Percentiles rank a stretch among this genome's conserved stretches.
These are phyloP conservation scores for Corythaeola cristata DNA, from an alignment of 2,113 vertebrate species.

Conservation along the genomic window DNA sequence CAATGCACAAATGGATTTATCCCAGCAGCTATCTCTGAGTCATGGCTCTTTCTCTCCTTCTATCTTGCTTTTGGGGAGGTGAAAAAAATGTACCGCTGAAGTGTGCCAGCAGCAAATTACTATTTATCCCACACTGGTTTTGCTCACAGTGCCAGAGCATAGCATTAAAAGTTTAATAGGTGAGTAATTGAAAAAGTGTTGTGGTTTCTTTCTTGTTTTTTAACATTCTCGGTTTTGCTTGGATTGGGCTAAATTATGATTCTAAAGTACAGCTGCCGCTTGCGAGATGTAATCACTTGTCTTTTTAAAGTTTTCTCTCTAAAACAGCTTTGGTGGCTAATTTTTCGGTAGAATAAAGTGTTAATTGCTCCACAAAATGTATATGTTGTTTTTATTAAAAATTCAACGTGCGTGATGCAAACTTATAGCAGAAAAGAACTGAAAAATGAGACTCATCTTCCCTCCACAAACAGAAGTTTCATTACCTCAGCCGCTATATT, in stretches of 20 bases:
- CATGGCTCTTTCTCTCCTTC: background rate
- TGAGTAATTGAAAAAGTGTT: background rate
- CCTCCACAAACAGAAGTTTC: rapidly evolving
- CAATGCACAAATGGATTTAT: background rate
- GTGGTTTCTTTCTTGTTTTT: background rate
- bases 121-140: background rate
- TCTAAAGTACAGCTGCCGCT: background rate
- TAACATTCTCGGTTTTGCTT: background rate
- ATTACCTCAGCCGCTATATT: rapidly evolving
- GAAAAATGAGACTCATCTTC: background rate
- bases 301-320: background rate
- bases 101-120: background rate
- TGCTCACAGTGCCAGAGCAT: background rate
- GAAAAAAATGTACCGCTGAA: background rate
- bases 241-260: background rate
- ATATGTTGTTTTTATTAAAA: background rate
- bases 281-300: background rate
- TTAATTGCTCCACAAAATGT: background rate
- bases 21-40: rapidly evolving
- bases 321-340: background rate
- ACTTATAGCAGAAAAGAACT: background rate
- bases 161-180: background rate
- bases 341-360: background rate
- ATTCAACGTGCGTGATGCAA: background rate
- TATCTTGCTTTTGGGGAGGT: background rate